These are phyloP conservation scores for Dromaius novaehollandiae DNA, from an alignment of 2,113 vertebrate genomes.

Conservation along the genomic window DNA sequence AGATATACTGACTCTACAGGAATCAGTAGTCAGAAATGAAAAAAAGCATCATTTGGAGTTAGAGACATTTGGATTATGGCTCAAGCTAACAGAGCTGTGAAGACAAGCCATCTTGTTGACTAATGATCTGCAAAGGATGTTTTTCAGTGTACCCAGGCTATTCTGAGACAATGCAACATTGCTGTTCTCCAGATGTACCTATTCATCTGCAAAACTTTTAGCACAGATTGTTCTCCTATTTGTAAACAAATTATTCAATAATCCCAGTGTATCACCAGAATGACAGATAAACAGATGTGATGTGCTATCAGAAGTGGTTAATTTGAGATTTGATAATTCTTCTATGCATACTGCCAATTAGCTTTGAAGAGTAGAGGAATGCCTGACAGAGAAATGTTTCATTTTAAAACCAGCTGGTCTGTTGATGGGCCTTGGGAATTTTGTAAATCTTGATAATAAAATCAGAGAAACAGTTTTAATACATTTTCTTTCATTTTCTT, in stretches of 20 bases:
- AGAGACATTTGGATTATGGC: neutral
- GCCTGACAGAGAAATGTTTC: neutral
- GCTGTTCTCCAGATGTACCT: constrained; percentile 42
- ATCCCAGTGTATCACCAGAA: neutral
- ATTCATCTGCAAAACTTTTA: constrained; percentile 54
- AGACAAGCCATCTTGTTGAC: neutral
- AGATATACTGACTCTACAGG: neutral
- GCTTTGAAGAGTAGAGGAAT: constrained; percentile 13
- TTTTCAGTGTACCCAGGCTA: neutral
- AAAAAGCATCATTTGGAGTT: neutral
- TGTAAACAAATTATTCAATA: constrained; percentile 63
- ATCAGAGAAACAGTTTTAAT: neutral
- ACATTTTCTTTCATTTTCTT: neutral
- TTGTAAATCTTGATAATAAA: neutral
- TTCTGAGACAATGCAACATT: neutral
- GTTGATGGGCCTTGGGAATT: neutral
- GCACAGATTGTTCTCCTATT: constrained; percentile 47
- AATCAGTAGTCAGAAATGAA: neutral
- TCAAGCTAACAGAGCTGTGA: neutral
- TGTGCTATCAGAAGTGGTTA: neutral
- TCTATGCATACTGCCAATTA: neutral
- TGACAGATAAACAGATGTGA: constrained; percentile 52
- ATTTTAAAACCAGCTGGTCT: neutral
- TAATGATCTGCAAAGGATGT: neutral
- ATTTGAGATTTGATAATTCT: constrained; percentile 32